A percentile compares a stretch with the other conserved stretches of the same genome.
Conservation (phyloP, 1,140 invertebrate species). For the Hormaphis cornu region DNA sequence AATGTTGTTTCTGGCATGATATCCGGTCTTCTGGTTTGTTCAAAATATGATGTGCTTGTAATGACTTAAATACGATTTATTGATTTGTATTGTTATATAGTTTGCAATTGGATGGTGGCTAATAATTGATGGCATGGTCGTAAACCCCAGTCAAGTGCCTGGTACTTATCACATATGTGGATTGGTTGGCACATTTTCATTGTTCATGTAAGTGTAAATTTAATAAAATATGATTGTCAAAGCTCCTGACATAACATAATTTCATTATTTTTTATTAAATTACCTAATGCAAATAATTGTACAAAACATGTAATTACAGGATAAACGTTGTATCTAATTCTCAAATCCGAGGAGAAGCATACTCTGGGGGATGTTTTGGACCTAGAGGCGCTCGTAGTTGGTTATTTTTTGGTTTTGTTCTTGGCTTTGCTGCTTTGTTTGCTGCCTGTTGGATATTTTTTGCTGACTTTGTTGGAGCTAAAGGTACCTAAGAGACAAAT, state of each 20-base stretch:
- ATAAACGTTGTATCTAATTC: conserved; percentile 95
- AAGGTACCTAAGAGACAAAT: conserved; percentile 7
- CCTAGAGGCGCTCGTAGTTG: conserved; percentile 83
- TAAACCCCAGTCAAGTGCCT: conserved; percentile 61
- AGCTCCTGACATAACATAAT: too few species aligned
- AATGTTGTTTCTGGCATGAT: conserved; percentile 75
- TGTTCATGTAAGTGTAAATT: conserved; percentile 69
- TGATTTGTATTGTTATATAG: conserved; percentile 48
- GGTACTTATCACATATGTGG: conserved; percentile 87
- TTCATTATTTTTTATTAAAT: too few species aligned
- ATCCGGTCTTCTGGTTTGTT: conserved; percentile 69
- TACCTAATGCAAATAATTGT: too few species aligned
- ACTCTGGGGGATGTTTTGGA: conserved; percentile 78
- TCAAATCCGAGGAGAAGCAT: conserved; percentile 78
- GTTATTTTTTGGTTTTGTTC: conserved; percentile 91
- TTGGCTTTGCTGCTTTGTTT: conserved; percentile 91
- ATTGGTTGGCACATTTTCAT: conserved; percentile 82
- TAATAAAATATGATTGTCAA: conserved; percentile 1
- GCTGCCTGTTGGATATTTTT: conserved; percentile 94
- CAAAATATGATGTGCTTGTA: conserved; percentile 9
- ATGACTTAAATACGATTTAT: not conserved
- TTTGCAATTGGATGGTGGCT: conserved; percentile 97
- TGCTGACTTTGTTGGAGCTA: conserved; percentile 54
- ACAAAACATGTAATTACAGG: conserved; percentile 49
- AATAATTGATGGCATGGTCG: conserved; percentile 84